Conservation (phyloP, 2,113 vertebrate species). For the Chaetura pelagica region DNA sequence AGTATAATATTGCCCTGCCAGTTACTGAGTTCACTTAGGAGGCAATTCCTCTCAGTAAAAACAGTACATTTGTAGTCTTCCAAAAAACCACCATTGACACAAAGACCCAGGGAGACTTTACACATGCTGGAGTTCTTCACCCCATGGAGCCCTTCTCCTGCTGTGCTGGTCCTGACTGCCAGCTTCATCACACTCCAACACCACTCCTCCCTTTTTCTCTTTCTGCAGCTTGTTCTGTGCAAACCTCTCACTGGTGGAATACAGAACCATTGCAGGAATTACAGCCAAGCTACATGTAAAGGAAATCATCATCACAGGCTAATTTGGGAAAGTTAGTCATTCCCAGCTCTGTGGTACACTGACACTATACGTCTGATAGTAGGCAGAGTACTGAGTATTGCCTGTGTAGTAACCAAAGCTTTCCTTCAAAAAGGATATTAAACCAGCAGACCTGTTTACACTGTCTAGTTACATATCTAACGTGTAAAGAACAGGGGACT, state of each 20-base stretch:
- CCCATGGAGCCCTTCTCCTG: background rate
- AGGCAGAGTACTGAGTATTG: background rate
- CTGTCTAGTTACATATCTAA: background rate
- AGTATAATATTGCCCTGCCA: background rate
- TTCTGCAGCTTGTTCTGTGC: background rate
- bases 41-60: background rate
- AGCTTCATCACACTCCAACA: background rate
- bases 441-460: background rate
- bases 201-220: background rate
- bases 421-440: background rate
- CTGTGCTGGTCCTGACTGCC: background rate
- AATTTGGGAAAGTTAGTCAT: background rate
- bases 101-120: background rate
- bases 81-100: background rate
- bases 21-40: background rate
- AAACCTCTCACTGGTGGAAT: background rate
- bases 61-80: background rate
- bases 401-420: background rate
- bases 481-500: background rate
- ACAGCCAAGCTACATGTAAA: background rate
- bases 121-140: background rate
- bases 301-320: background rate
- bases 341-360: background rate
- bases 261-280: slow-evolving; percentile 16
- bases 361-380: background rate